These are phyloP conservation scores for Sesia apiformis DNA, from an alignment of 2,888 invertebrate species.

Conservation along the genomic window DNA sequence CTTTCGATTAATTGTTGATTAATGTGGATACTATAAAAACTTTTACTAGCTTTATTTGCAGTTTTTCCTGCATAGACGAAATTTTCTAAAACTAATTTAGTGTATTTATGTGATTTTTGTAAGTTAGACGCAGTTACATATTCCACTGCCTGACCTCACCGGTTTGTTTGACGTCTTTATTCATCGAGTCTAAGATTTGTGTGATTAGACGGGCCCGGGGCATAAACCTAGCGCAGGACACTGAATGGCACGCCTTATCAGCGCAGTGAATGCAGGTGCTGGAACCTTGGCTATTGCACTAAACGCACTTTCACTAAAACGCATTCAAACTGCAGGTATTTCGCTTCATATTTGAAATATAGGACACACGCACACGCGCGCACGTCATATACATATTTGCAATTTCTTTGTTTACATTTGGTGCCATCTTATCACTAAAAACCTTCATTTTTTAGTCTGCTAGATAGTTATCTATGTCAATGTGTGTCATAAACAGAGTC, in stretches of 20 bases:
- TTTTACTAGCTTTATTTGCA: too few relatives aligned
- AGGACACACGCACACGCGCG: slow-evolving; percentile 15
- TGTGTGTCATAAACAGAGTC: slow-evolving; percentile 56
- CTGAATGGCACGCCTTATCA: not conserved
- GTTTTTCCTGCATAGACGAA: too few relatives aligned
- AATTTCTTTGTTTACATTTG: slow-evolving; percentile 23
- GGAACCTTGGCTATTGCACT: slow-evolving; percentile 43
- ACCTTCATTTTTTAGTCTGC: slow-evolving; percentile 50
- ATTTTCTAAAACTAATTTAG: too few relatives aligned
- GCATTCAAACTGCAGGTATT: slow-evolving; percentile 20
- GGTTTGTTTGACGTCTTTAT: not conserved
- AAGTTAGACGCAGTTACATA: not conserved
- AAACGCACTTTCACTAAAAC: slow-evolving; percentile 50
- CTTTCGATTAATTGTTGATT: too few relatives aligned
- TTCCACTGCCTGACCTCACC: not conserved
- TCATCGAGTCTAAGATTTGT: not conserved
- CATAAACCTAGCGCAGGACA: not conserved
- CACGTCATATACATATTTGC: slow-evolving; percentile 4
- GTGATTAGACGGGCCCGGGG: not conserved
- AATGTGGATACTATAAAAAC: too few relatives aligned
- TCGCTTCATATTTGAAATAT: slow-evolving; percentile 23
- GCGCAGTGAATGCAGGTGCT: slow-evolving; percentile 25
- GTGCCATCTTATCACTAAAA: slow-evolving; percentile 57
- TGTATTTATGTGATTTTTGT: too few relatives aligned
- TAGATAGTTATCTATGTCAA: slow-evolving; percentile 24